Base-by-base conservation (phyloP, 2,797 vertebrate genomes). In the Peromyscus melanophrys region DNA sequence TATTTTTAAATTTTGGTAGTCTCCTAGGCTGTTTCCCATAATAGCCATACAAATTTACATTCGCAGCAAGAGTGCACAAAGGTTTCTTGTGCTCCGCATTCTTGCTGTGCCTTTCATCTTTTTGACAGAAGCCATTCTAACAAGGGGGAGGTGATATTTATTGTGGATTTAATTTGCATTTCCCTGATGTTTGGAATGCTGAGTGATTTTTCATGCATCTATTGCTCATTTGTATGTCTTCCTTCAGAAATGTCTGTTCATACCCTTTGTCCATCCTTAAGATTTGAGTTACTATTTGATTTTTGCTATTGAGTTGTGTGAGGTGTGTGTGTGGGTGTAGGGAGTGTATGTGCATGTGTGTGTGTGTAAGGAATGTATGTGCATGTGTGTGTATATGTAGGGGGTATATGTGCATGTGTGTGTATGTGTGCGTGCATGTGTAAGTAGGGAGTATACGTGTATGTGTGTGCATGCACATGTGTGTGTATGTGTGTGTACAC, bases 101-200 rank as follows among this genome's bases (percentile, higher is more conserved):
- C 83, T 61, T 83, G 34, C 34, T 59, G 34, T 75, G 71, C 16
- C 46, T 90, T 93, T 96, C 57, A 87, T 90, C 29, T 76, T 90
- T 96, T 59, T 75, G 37, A 91, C n/a, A 86, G 52, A 94, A 91
- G 83, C 37, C 40, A 76, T 82, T 88, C 49, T 91, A 87, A 69
- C 27, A 91, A 21, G 59, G 34, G 37, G 86, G 76, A 91, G 49
- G 59, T 82, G 27, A 91, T 82, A 75, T 69, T 63, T 91, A 73
- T 78, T 89, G 31, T 85, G 37, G 9, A 49, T 92, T 83, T 86
- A 91, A 80, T 87, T 86, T 91, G 63, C 65, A 86, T 95, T 95
- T 95, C 43, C 89, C 27, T 86, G 63, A 52, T 91, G 55, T 61
- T 78, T 61, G 52, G 34, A 77, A 90, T 90, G 55, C 49, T 37